Evolutionary conservation across 2,113 vertebrate species (phyloP).

Genomic region (Empidonax alnorum): DNA sequence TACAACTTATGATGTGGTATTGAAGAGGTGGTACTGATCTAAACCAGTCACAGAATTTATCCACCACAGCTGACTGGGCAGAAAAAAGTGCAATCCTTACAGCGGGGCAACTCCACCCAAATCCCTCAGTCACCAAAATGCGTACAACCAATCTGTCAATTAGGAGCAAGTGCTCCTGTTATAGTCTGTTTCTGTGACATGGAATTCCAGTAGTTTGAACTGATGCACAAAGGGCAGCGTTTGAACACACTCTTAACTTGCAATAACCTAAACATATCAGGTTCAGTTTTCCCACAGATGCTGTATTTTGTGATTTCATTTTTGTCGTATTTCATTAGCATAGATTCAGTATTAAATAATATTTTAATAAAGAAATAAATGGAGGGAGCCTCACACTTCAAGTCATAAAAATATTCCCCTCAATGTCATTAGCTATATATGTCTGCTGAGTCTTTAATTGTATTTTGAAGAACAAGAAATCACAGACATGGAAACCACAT

Average conservation of each 20-base stretch:
- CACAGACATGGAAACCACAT: conserved; percentile 27
- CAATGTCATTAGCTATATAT: neutral
- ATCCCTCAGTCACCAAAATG: neutral
- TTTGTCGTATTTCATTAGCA: neutral
- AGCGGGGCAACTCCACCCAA: neutral
- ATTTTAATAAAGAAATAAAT: neutral
- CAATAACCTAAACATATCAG: neutral
- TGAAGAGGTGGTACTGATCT: neutral
- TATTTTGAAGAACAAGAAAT: conserved; percentile 28
- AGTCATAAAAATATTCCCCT: conserved; percentile 28
- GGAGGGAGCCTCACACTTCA: neutral
- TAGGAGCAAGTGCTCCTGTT: neutral
- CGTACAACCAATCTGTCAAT: accelerated
- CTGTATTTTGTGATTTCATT: neutral
- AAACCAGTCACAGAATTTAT: neutral
- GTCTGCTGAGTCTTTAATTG: neutral
- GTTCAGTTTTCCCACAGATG: neutral
- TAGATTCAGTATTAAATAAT: neutral
- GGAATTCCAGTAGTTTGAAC: neutral
- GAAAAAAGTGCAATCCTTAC: neutral
- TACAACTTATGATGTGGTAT: neutral
- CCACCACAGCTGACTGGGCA: neutral
- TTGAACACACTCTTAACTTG: neutral
- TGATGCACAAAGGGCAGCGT: neutral
- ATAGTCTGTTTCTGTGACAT: accelerated